A percentile compares a stretch with the other conserved stretches of the same genome.
Conservation (phyloP, 1,140 invertebrate genomes). For the Parasteatoda tepidariorum region DNA sequence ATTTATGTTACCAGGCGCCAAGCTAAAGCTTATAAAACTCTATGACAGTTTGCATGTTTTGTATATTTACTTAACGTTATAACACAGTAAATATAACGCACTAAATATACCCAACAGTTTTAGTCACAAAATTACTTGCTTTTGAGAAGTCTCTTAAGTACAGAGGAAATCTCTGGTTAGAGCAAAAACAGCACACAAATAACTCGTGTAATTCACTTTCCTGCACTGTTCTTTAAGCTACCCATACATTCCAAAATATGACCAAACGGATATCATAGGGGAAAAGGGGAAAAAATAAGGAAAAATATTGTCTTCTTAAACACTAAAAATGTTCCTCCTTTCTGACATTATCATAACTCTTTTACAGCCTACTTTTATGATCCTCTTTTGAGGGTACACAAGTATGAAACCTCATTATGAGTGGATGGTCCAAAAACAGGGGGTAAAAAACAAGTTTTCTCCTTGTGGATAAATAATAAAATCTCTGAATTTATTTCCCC, state of each 20-base stretch:
- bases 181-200: no score
- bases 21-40: no score
- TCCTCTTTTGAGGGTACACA: not conserved
- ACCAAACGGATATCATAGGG: not conserved
- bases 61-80: no score
- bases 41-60: no score
- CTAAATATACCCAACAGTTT: not conserved
- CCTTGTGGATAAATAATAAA: conserved; percentile 9
- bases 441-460: not conserved
- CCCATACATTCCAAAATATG: not conserved
- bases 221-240: no score
- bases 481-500: conserved; percentile 3
- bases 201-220: not conserved
- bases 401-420: not conserved
- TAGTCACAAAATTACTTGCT: not conserved
- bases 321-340: not conserved
- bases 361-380: conserved; percentile 23
- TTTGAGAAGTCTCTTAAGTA: not conserved
- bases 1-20: no score
- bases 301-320: not conserved
- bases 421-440: not conserved
- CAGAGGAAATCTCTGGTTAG: not conserved
- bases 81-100: no score
- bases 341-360: conserved; percentile 26
- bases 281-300: not conserved